phyloP scores from a whole-genome alignment of 2,797 vertebrate genomes.

The Threskiornis aethiopicus region DNA sequence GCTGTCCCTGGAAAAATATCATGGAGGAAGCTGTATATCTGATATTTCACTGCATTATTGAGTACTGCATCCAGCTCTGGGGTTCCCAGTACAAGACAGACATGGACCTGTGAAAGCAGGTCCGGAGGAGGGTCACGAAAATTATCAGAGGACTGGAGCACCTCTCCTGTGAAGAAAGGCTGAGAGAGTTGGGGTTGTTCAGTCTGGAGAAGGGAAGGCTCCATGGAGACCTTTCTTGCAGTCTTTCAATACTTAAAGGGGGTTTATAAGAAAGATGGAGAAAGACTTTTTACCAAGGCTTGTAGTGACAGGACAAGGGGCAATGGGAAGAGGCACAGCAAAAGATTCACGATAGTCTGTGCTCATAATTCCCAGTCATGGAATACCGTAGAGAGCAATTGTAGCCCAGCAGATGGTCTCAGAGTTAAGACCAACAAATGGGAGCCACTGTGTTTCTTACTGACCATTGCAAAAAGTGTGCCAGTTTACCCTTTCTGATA shows the following conservation, averaged over 20 bases:
- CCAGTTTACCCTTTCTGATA: neutral
- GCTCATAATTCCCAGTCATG: neutral
- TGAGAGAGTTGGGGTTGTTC: neutral
- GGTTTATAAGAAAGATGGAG: too few species aligned
- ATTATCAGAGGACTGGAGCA: neutral
- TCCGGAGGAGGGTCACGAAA: neutral
- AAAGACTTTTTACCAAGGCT: too few species aligned
- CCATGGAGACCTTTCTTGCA: too few species aligned
- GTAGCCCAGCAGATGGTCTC: neutral
- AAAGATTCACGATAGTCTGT: accelerated
- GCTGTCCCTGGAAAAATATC: neutral
- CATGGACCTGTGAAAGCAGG: neutral
- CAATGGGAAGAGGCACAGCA: neutral
- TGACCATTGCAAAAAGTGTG: neutral
- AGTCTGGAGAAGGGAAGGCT: neutral
- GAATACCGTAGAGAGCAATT: neutral
- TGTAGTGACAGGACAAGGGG: too few species aligned
- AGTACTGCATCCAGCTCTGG: neutral
- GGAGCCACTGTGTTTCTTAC: neutral
- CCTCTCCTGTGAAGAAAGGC: neutral
- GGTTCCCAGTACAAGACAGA: neutral
- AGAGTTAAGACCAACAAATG: neutral
- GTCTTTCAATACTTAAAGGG: too few species aligned
- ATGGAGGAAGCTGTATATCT: neutral
- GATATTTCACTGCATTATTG: neutral